Evolutionary conservation across 2,113 vertebrate species (phyloP).

Genomic region (Eonycteris spelaea): DNA sequence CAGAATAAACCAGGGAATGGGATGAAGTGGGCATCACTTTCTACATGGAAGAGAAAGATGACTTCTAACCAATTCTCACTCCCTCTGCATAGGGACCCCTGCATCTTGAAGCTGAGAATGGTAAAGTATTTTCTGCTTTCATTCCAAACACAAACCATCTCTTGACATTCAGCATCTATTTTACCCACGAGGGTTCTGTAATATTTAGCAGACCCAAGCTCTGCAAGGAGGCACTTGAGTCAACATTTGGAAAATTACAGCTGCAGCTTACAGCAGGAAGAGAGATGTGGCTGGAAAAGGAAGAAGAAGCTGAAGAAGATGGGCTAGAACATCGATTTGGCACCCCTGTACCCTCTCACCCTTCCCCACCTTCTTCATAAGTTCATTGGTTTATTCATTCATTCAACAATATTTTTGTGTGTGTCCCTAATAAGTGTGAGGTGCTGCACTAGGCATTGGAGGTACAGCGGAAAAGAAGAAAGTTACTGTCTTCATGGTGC

Average conservation of each 20-base stretch:
- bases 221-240: neutral
- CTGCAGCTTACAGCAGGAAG: neutral
- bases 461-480: neutral
- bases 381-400: neutral
- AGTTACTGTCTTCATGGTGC: neutral
- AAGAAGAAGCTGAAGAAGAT: neutral
- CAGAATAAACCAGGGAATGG: neutral
- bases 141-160: neutral
- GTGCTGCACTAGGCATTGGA: neutral
- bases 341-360: neutral
- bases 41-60: neutral
- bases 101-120: neutral
- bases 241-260: neutral
- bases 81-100: neutral
- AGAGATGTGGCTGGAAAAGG: too few relatives aligned
- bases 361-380: accelerated
- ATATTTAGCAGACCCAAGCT: neutral
- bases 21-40: neutral
- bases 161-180: constrained; percentile 18
- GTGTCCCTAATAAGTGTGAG: neutral
- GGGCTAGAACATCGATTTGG: too few relatives aligned
- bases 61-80: neutral
- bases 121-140: neutral
- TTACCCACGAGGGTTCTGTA: neutral
- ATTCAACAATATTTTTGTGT: neutral